Evolutionary conservation across 2,113 vertebrate genomes (phyloP), one percentile per base, ranked within the genome.

Genomic region (Amblyopsis rosae): DNA sequence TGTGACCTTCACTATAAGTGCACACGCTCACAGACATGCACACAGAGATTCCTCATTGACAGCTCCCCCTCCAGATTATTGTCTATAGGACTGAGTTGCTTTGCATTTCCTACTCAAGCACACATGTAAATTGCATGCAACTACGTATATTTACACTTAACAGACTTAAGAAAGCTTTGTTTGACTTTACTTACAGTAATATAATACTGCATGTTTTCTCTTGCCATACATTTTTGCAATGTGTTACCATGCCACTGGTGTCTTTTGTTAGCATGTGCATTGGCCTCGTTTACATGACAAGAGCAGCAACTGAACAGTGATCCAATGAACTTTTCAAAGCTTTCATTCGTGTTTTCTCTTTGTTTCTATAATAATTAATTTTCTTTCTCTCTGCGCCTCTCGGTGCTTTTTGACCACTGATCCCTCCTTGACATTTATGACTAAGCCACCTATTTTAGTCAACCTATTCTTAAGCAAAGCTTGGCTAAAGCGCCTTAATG

Each of bases 361-460:
- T 73, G 67, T 65, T 72, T 59, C 66, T 64, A 32, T 69, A 75
- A 70, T 65, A 60, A 67, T 70, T 70, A 64, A 41, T 85, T 85
- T 76, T 57, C 69, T 51, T 17, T 55, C 47, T 50, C 62, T 50
- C 50, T 16, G 26, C 16, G 33, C 45, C 33, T 46, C 33, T 46
- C 26, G 33, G 55, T 7, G 45, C 19, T 46, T 46, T 56, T 59
- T 58, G 47, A 67, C 65, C 74, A 68, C 84, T 73, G 86, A 87
- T 87, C 79, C 69, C 83, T 82, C 75, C 72, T 75, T 92, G 92
- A 92, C 92, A 93, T 92, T 92, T 91, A 90, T 79, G 67, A 76
- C 85, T 91, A 86, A 90, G 86, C 88, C 77, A 84, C 83, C 81
- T 89, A 89, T 90, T 89, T 87, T 84, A 88, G 80, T 84, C 73